Evolutionary conservation across 2,113 vertebrate species (phyloP).

Genomic region (Seriola quinqueradiata): DNA sequence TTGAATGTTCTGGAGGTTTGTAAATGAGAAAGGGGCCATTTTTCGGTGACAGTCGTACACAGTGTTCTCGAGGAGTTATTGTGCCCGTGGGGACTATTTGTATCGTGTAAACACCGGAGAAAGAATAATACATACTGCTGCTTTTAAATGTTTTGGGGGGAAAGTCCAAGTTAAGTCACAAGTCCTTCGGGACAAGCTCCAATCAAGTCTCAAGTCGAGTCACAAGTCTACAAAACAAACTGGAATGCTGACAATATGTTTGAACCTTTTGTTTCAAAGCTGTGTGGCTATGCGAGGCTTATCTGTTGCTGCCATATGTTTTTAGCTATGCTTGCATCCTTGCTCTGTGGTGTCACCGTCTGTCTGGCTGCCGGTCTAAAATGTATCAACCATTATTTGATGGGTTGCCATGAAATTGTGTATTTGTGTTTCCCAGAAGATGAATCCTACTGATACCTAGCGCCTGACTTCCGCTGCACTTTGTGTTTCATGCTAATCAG

Average conservation of each 20-base stretch:
- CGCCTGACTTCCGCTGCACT: too few species aligned
- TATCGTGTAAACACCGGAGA: neutral
- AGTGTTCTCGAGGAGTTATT: neutral
- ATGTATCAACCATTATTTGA: too few species aligned
- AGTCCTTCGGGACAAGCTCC: neutral
- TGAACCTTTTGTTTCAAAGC: too few species aligned
- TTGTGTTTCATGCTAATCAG: too few species aligned
- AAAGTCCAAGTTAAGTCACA: neutral
- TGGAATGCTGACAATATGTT: too few species aligned
- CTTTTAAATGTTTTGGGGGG: neutral
- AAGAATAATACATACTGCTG: neutral
- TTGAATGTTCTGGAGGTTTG: conserved; percentile 10
- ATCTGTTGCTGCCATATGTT: neutral
- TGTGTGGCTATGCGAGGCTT: neutral
- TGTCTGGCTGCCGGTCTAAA: too few species aligned
- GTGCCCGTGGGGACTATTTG: neutral
- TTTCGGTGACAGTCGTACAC: neutral
- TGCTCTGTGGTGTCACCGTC: too few species aligned
- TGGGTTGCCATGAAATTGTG: too few species aligned
- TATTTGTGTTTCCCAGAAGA: too few species aligned
- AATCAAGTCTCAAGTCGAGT: neutral
- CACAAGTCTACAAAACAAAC: neutral
- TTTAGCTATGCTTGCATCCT: neutral
- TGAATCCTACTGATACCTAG: too few species aligned
- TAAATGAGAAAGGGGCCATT: conserved; percentile 19